A percentile compares a stretch with the other conserved stretches of the same genome.
Evolutionary conservation across 2,888 invertebrate species (phyloP).

Genomic region (Ashinkailepas kermadecensis): DNA sequence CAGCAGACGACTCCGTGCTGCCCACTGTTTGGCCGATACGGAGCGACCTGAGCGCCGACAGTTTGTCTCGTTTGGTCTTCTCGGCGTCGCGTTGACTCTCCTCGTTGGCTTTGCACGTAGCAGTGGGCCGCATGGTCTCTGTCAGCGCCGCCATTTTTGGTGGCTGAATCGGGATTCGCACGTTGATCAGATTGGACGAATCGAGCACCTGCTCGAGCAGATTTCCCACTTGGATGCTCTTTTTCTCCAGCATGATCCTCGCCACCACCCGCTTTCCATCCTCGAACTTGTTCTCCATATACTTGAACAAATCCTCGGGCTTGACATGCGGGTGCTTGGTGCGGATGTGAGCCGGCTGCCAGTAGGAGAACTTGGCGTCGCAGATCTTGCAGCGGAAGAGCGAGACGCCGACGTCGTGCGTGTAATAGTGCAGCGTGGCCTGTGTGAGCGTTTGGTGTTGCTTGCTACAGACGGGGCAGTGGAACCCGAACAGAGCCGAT

Average conservation of each 20-base stretch:
- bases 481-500: neutral
- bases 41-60: neutral
- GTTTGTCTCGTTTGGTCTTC: neutral
- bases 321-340: neutral
- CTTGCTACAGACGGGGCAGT: neutral
- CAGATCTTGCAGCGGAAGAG: conserved; percentile 1
- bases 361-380: neutral
- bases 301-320: neutral
- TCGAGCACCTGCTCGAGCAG: neutral
- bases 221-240: neutral
- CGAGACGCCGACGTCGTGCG: neutral
- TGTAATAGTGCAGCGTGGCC: conserved; percentile 3
- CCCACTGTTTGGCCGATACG: neutral
- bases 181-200: neutral
- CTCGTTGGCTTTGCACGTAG: neutral
- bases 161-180: neutral
- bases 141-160: neutral
- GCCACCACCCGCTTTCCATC: neutral
- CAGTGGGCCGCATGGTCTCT: neutral
- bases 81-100: too few relatives aligned
- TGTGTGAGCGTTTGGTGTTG: neutral
- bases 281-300: neutral
- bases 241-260: neutral
- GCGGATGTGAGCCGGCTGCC: neutral
- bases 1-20: too few relatives aligned